Evolutionary conservation across 1,140 invertebrate genomes (phyloP).

Genomic region (Triops cancriformis): DNA sequence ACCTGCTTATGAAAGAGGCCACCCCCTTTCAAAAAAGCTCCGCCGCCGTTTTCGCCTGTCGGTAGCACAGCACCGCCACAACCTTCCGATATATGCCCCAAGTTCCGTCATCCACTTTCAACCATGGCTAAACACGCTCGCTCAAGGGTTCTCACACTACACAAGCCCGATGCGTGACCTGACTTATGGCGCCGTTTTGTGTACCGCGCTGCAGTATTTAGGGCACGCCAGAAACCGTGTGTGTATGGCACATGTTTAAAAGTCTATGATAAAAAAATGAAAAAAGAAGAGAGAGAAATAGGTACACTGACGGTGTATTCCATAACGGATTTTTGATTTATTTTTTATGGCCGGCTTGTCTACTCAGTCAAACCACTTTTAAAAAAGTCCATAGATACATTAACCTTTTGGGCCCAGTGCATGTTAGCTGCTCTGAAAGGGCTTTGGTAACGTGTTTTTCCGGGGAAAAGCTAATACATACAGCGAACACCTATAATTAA

Average conservation of each 20-base stretch:
- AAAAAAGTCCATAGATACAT: background rate
- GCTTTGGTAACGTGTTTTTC: too few relatives aligned
- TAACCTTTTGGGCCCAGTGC: background rate
- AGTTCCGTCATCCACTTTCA: background rate
- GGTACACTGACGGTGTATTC: background rate
- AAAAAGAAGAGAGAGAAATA: background rate
- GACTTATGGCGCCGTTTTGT: background rate
- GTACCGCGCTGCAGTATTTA: background rate
- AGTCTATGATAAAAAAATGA: background rate
- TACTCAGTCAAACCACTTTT: background rate
- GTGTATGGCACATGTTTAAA: background rate
- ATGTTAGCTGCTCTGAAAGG: too few relatives aligned
- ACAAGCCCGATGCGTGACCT: background rate
- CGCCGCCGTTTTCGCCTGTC: background rate
- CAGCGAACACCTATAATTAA: too few relatives aligned
- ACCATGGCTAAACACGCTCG: background rate
- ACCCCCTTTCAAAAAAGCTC: background rate
- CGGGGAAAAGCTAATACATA: too few relatives aligned
- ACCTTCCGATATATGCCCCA: background rate
- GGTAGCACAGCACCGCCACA: background rate
- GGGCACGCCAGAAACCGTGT: background rate
- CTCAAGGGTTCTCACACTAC: background rate
- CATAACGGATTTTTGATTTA: constrained; percentile 2
- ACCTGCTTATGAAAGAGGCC: background rate
- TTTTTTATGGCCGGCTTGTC: background rate